Percentiles rank a stretch among this genome's conserved stretches.
Conservation (phyloP, 2,797 vertebrate species). For the Cyclopterus lumpus region DNA sequence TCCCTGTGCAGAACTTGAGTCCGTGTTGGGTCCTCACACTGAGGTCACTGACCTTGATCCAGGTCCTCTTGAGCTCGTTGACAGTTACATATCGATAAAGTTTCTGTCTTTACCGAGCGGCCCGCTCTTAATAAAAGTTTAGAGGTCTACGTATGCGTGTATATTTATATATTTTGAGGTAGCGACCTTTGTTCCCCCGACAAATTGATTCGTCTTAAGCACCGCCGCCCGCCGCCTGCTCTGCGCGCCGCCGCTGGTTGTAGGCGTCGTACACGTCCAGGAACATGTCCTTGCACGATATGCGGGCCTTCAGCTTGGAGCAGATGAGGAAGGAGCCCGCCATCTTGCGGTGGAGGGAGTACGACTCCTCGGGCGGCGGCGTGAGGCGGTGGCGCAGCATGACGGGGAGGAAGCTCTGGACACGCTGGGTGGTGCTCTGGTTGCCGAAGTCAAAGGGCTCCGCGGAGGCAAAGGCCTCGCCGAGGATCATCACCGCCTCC, state of each 20-base stretch:
- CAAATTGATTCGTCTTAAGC: constrained; percentile 34
- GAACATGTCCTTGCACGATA: constrained; percentile 89
- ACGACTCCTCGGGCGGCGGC: constrained; percentile 90
- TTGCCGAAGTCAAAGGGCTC: constrained; percentile 88
- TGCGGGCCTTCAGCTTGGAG: constrained; percentile 85
- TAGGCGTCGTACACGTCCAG: constrained; percentile 83
- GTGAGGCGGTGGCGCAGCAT: constrained; percentile 90
- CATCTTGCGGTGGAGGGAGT: constrained; percentile 94
- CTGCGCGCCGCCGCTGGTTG: constrained; percentile 55
- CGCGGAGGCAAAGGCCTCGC: constrained; percentile 86
- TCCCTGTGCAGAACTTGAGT: neutral
- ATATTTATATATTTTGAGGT: too few species aligned
- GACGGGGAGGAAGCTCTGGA: constrained; percentile 88
- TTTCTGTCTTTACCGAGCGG: neutral
- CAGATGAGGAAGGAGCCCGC: constrained; percentile 94
- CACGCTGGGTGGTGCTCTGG: constrained; percentile 87
- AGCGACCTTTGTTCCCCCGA: neutral
- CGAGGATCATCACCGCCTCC: constrained; percentile 92
- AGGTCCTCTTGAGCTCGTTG: neutral
- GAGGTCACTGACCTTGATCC: constrained; percentile 3
- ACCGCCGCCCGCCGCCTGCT: constrained; percentile 14
- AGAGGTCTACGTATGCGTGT: too few species aligned
- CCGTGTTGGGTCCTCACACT: neutral
- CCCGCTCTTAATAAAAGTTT: too few species aligned
- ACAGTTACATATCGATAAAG: neutral